Percentiles rank a stretch among this genome's conserved stretches.
Evolutionary conservation across 2,888 invertebrate genomes (phyloP).

Genomic region (Dicyrtoma fusca): DNA sequence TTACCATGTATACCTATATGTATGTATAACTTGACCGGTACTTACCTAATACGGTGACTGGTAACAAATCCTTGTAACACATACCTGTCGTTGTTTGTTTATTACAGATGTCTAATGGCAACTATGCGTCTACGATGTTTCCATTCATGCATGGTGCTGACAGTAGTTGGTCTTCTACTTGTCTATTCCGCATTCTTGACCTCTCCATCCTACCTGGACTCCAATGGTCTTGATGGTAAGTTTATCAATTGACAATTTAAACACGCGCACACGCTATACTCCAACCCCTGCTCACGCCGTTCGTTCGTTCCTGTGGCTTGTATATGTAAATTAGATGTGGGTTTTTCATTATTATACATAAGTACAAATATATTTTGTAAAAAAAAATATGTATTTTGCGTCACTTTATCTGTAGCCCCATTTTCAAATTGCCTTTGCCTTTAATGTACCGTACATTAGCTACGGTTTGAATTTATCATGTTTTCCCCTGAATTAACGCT

Average conservation of each 20-base stretch:
- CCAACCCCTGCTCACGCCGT: background rate
- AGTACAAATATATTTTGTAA: too few species aligned
- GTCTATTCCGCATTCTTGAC: conserved; percentile 56
- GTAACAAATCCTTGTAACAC: background rate
- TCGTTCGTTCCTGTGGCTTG: background rate
- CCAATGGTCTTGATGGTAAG: conserved; percentile 45
- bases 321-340: too few species aligned
- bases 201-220: conserved; percentile 53
- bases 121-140: conserved; percentile 56
- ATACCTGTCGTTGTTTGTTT: conserved; percentile 22
- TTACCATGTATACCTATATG: too few species aligned
- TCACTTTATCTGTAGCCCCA: too few species aligned
- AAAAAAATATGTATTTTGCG: too few species aligned
- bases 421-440: too few species aligned
- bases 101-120: conserved; percentile 55
- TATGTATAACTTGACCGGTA: too few species aligned
- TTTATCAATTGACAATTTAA: background rate
- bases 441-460: too few species aligned
- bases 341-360: too few species aligned
- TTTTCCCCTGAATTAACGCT: too few species aligned
- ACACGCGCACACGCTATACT: background rate
- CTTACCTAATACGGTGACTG: too few species aligned
- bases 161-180: conserved; percentile 55
- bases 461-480: too few species aligned
- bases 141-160: conserved; percentile 56